Evolutionary conservation across 2,797 vertebrate species (phyloP).

Genomic region (Loris lydekkerianus): DNA sequence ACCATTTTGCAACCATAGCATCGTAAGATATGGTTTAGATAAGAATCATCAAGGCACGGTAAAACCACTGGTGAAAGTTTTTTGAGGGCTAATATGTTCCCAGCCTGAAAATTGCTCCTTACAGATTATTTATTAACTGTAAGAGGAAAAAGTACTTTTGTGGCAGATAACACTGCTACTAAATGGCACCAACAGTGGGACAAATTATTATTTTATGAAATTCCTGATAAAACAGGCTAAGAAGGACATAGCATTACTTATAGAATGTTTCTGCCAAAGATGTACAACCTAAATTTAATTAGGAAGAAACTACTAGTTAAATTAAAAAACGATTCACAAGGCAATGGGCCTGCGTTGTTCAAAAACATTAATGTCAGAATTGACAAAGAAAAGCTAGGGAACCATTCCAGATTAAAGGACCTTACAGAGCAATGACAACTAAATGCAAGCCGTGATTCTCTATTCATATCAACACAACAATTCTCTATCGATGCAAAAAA

Average conservation of each 20-base stretch:
- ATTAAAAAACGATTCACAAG: not conserved
- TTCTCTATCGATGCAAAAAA: not conserved
- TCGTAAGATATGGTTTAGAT: not conserved
- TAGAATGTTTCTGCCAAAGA: not conserved
- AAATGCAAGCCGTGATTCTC: not conserved
- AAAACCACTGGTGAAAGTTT: not conserved
- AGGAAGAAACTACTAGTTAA: not conserved
- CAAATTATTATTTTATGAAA: not conserved
- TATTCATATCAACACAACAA: not conserved
- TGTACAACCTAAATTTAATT: not conserved
- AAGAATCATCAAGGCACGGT: not conserved
- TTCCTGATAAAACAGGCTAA: not conserved
- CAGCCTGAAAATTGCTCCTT: not conserved
- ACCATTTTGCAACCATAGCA: not conserved
- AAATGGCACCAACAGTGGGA: not conserved
- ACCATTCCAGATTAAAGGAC: not conserved
- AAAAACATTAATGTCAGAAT: not conserved
- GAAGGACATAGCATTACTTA: not conserved
- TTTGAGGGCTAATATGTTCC: not conserved
- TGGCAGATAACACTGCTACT: not conserved
- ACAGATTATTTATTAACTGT: not conserved
- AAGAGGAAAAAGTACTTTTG: not conserved
- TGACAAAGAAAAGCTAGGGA: not conserved
- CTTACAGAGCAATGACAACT: not conserved
- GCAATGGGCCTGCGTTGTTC: slow-evolving; percentile 1